These are phyloP conservation scores for Chaetodon trifasciatus DNA, from an alignment of 2,797 vertebrate species.

Conservation along the genomic window DNA sequence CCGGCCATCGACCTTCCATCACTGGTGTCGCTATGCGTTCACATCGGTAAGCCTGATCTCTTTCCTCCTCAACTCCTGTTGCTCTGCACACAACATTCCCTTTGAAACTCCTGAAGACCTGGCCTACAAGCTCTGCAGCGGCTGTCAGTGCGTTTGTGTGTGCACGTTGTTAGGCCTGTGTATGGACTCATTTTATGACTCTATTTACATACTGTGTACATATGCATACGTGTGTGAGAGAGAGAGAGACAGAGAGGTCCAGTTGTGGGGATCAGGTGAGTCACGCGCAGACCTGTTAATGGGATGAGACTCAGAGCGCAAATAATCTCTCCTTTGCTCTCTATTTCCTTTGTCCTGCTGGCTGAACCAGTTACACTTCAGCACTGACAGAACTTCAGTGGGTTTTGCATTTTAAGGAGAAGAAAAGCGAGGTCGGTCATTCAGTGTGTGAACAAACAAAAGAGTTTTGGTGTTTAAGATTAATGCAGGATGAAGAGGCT, in stretches of 20 bases:
- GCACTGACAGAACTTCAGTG: neutral
- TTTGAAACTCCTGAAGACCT: neutral
- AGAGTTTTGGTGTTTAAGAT: neutral
- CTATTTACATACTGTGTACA: neutral
- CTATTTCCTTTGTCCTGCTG: conserved; percentile 15
- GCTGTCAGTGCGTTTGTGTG: neutral
- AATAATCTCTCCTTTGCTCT: conserved; percentile 42
- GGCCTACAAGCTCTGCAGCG: neutral
- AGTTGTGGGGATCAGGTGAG: conserved; percentile 41
- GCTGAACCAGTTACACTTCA: neutral
- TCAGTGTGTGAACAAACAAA: neutral
- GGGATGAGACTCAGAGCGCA: conserved; percentile 40
- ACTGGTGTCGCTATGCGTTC: neutral
- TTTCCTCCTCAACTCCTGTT: conserved; percentile 11
- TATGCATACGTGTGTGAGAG: neutral
- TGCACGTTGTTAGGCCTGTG: neutral
- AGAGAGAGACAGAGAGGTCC: neutral
- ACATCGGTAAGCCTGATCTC: conserved; percentile 45
- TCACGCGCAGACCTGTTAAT: conserved; percentile 51
- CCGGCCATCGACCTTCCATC: neutral
- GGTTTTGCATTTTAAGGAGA: neutral
- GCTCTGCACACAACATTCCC: neutral
- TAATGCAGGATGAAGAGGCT: neutral
- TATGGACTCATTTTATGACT: neutral
- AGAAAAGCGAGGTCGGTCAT: neutral